Conservation (phyloP, 2,113 vertebrate species). For the Hydrochoerus hydrochaeris region DNA sequence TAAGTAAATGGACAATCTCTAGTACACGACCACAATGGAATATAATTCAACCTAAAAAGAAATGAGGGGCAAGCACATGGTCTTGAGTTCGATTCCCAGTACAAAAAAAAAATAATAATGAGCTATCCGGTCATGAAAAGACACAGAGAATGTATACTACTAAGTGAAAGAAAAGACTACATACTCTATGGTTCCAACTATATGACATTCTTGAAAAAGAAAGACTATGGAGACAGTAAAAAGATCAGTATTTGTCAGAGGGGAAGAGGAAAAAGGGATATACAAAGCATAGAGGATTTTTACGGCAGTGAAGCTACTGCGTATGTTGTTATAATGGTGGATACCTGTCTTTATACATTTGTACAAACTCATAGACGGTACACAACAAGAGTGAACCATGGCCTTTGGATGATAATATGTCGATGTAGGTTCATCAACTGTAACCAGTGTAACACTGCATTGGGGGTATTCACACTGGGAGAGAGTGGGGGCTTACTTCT, state of each 20-base stretch:
- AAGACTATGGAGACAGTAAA: background rate
- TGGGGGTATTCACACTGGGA: background rate
- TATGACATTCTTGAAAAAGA: background rate
- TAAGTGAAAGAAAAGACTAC: background rate
- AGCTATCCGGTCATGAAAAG: background rate
- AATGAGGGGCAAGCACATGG: too few relatives aligned
- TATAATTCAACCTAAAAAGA: background rate
- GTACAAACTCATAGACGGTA: background rate
- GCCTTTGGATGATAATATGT: background rate
- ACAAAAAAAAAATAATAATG: background rate
- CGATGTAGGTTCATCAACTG: background rate
- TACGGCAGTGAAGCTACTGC: background rate
- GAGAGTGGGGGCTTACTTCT: background rate
- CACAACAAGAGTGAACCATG: background rate
- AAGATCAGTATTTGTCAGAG: background rate
- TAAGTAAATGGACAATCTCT: background rate
- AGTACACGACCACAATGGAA: background rate
- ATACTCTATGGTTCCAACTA: background rate
- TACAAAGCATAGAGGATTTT: background rate
- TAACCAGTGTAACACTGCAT: background rate
- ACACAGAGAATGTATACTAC: background rate
- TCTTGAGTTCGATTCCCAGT: too few relatives aligned
- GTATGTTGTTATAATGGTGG: background rate
- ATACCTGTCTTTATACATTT: background rate
- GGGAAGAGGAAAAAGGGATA: background rate